These are phyloP conservation scores for Criorhina ranunculi DNA, from an alignment of 2,888 invertebrate genomes.

Conservation along the genomic window DNA sequence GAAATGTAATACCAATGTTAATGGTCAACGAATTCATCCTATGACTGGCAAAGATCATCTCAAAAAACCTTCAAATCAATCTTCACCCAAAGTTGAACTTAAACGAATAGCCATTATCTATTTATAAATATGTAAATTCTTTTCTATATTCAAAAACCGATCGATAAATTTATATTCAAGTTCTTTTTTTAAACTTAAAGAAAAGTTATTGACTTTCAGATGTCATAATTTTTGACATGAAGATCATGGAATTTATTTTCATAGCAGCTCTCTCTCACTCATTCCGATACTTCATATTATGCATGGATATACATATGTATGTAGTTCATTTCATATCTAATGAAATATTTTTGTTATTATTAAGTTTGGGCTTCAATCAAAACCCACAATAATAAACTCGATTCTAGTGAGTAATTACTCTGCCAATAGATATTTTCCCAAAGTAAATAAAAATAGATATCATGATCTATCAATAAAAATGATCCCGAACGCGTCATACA, in stretches of 20 bases:
- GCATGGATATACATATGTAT: not conserved
- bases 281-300: not conserved
- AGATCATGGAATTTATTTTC: constrained; percentile 56
- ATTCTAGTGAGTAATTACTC: constrained; percentile 60
- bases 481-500: constrained; percentile 47
- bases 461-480: constrained; percentile 69
- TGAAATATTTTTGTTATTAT: constrained; percentile 59
- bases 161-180: constrained; percentile 37
- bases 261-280: constrained; percentile 13
- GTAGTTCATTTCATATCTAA: constrained; percentile 10
- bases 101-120: not conserved
- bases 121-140: not conserved
- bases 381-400: constrained; percentile 57
- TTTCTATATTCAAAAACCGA: constrained; percentile 1
- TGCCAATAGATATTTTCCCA: constrained; percentile 65
- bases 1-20: too few species aligned
- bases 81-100: not conserved
- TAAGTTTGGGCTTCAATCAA: constrained; percentile 65
- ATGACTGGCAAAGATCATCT: not conserved
- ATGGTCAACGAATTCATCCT: not conserved
- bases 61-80: not conserved
- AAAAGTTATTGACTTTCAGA: constrained; percentile 60
- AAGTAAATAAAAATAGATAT: constrained; percentile 70
- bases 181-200: constrained; percentile 25
- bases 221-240: constrained; percentile 53